Conservation (phyloP, 2,888 invertebrate genomes). For the Oegoconia quadripuncta region DNA sequence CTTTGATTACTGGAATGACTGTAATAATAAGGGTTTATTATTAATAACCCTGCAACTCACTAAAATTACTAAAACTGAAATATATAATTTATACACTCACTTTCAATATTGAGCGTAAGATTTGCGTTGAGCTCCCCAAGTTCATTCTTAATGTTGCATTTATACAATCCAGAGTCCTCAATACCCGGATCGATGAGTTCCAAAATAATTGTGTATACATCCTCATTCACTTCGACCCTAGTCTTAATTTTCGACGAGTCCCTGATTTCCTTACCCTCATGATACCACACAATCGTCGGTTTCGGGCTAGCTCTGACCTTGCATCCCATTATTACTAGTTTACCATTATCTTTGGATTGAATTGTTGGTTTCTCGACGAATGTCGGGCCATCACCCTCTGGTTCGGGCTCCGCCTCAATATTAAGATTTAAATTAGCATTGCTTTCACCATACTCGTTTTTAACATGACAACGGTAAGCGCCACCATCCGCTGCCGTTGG, state of each 20-base stretch:
- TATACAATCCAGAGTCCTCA: constrained; percentile 98
- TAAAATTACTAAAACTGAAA: background rate
- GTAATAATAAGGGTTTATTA: constrained; percentile 27
- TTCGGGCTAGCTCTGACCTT: constrained; percentile 73
- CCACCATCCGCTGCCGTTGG: constrained; percentile 78
- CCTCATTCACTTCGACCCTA: constrained; percentile 86
- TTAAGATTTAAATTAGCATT: constrained; percentile 98
- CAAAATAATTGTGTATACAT: constrained; percentile 91
- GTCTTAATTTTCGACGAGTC: constrained; percentile 91
- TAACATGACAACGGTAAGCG: constrained; percentile 91
- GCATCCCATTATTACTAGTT: constrained; percentile 73
- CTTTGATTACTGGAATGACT: constrained; percentile 96
- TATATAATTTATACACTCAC: constrained; percentile 75
- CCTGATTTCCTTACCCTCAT: constrained; percentile 81
- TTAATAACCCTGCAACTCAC: background rate
- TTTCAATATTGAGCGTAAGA: constrained; percentile 98
- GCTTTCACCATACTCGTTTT: constrained; percentile 97
- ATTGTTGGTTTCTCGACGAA: constrained; percentile 95
- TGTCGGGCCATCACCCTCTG: constrained; percentile 95
- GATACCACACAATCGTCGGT: constrained; percentile 75
- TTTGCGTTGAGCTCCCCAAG: constrained; percentile 98
- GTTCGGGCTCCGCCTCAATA: constrained; percentile 97
- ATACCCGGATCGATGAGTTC: constrained; percentile 94
- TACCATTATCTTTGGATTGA: constrained; percentile 83
- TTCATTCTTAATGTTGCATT: constrained; percentile 97